Conservation (phyloP, 2,797 vertebrate species). For the Cuniculus paca region DNA sequence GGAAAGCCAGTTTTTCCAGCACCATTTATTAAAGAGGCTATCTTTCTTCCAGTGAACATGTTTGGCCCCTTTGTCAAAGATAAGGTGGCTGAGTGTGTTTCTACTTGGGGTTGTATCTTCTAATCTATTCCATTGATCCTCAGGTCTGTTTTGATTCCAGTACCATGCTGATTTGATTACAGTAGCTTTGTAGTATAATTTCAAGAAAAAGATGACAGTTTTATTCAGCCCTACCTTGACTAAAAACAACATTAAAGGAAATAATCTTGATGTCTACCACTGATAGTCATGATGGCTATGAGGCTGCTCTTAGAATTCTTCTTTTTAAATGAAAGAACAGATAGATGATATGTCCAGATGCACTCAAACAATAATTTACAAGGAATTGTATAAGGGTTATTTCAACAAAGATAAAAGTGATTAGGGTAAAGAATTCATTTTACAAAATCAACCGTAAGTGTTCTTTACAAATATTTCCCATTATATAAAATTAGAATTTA, state of each 20-base stretch:
- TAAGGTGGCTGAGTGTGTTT: too few species aligned
- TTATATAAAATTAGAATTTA: background rate
- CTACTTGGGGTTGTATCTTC: too few species aligned
- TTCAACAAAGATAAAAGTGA: conserved; percentile 23
- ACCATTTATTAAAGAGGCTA: too few species aligned
- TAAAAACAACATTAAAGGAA: background rate
- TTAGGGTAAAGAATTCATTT: conserved; percentile 1
- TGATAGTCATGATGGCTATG: background rate
- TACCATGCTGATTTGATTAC: too few species aligned
- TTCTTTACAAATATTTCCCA: conserved; percentile 50
- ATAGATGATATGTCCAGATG: background rate
- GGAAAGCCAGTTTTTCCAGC: too few species aligned
- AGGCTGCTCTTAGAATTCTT: background rate
- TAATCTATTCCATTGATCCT: too few species aligned
- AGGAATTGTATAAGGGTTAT: conserved; percentile 1
- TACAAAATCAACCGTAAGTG: conserved; percentile 29
- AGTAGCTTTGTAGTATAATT: too few species aligned
- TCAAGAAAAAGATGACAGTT: background rate
- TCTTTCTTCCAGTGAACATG: too few species aligned
- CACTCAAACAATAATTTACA: background rate
- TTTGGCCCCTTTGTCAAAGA: too few species aligned
- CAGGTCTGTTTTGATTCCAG: too few species aligned
- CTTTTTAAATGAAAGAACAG: background rate
- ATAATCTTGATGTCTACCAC: background rate
- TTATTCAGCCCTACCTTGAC: background rate